These are phyloP conservation scores for Actinia tenebrosa DNA, from an alignment of 64 coral and sea anemone species.

Conservation along the genomic window DNA sequence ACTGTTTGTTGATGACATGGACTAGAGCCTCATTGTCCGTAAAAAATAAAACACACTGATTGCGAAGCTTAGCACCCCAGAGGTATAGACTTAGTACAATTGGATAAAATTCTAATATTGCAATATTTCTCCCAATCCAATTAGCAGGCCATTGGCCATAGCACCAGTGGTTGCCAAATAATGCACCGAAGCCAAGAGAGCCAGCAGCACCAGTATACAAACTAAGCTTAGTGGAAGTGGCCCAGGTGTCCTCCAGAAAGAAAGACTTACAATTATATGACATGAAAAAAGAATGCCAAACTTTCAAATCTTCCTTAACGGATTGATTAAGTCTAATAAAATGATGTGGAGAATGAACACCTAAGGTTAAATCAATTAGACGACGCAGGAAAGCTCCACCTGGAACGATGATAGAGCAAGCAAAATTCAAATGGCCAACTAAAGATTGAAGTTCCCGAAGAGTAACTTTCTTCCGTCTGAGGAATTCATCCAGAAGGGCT, in stretches of 20 bases:
- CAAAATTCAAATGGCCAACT: slow-evolving; percentile 17
- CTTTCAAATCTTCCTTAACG: slow-evolving; percentile 17
- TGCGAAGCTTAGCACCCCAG: background rate
- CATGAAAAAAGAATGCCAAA: background rate
- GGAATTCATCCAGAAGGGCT: background rate
- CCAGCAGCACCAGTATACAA: slow-evolving; percentile 10
- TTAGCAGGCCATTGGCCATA: slow-evolving; percentile 8
- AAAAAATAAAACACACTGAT: slow-evolving; percentile 11
- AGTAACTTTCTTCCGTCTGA: slow-evolving; percentile 7
- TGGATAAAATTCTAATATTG: slow-evolving; percentile 10
- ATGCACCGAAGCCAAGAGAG: background rate
- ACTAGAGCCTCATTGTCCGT: background rate
- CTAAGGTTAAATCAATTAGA: slow-evolving; percentile 46
- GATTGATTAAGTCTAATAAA: slow-evolving; percentile 11
- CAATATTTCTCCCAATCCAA: background rate
- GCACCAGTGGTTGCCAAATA: slow-evolving; percentile 1
- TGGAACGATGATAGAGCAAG: slow-evolving; percentile 1
- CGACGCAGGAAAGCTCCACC: slow-evolving; percentile 41
- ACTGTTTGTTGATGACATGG: background rate
- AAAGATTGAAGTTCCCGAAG: slow-evolving; percentile 16
- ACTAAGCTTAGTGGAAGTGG: background rate
- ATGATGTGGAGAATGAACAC: background rate
- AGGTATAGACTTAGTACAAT: slow-evolving; percentile 21
- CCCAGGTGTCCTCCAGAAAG: slow-evolving; percentile 5
- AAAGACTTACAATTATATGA: slow-evolving; percentile 3